Percentiles rank a stretch among this genome's conserved stretches.
Conservation (phyloP, 2,888 invertebrate species). For the Eristalis intricaria region DNA sequence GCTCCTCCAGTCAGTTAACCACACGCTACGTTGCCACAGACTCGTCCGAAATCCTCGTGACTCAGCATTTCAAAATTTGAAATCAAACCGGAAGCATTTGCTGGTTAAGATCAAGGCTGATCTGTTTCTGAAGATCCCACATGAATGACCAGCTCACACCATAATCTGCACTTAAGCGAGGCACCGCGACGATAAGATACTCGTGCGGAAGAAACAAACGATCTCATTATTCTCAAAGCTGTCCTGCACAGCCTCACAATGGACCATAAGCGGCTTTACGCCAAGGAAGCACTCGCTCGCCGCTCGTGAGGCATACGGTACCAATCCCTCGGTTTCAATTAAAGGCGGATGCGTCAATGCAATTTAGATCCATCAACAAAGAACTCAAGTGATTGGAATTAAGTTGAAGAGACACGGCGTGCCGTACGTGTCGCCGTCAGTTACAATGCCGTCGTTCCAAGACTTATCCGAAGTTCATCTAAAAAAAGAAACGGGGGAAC, state of each 20-base stretch:
- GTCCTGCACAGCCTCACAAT: not conserved
- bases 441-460: not conserved
- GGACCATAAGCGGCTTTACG: not conserved
- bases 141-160: too few relatives aligned
- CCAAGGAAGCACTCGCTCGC: not conserved
- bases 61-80: too few relatives aligned
- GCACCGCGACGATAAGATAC: too few relatives aligned
- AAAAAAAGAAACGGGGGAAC: not conserved
- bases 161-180: too few relatives aligned
- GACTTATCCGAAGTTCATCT: not conserved
- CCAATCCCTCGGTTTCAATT: not conserved
- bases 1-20: too few relatives aligned
- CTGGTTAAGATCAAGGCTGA: too few relatives aligned
- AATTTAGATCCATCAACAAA: not conserved
- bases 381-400: not conserved
- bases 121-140: too few relatives aligned
- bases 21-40: too few relatives aligned
- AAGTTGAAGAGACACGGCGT: not conserved
- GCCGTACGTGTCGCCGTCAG: conserved; percentile 1
- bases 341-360: not conserved
- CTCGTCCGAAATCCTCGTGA: too few relatives aligned
- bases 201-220: too few relatives aligned
- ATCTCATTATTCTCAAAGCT: not conserved
- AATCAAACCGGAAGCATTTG: too few relatives aligned
- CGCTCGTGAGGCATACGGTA: not conserved